Percentiles rank a stretch among this genome's conserved stretches.
phyloP scores from a whole-genome alignment of 2,888 invertebrate species.

The Yponomeuta plumbellus region DNA sequence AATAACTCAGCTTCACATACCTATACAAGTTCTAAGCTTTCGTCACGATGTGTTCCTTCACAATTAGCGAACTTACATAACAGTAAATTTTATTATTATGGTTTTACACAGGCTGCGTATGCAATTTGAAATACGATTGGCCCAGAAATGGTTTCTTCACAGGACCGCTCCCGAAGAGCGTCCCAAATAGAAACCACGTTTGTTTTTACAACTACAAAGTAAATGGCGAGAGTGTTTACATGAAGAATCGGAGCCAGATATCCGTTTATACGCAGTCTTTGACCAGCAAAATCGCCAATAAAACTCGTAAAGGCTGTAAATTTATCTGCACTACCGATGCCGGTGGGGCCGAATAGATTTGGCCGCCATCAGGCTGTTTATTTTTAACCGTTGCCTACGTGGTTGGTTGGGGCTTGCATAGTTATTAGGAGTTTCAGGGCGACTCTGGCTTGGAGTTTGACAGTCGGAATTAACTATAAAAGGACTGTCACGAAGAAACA shows the following conservation, averaged over 20 bases:
- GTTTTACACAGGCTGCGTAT: too few relatives aligned
- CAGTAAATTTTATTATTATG: too few relatives aligned
- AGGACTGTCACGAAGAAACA: too few relatives aligned
- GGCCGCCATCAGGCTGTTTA: background rate
- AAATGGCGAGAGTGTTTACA: background rate
- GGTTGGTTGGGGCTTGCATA: background rate
- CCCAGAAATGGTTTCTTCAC: background rate
- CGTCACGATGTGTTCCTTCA: background rate
- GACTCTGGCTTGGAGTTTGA: background rate
- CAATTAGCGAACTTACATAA: background rate
- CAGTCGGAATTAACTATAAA: too few relatives aligned
- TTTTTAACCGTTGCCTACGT: background rate
- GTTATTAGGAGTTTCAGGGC: background rate
- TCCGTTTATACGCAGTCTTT: background rate
- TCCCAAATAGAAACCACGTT: background rate
- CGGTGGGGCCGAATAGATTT: background rate
- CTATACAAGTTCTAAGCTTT: background rate
- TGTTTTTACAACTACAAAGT: constrained; percentile 3
- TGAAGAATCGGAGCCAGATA: background rate
- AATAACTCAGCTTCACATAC: too few relatives aligned
- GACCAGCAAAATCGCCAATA: background rate
- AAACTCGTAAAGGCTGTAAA: background rate
- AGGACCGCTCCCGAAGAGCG: background rate
- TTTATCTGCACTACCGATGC: background rate
- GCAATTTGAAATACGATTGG: background rate